Evolutionary conservation across 2,888 invertebrate species (phyloP).

Genomic region (Leptothorax acervorum): DNA sequence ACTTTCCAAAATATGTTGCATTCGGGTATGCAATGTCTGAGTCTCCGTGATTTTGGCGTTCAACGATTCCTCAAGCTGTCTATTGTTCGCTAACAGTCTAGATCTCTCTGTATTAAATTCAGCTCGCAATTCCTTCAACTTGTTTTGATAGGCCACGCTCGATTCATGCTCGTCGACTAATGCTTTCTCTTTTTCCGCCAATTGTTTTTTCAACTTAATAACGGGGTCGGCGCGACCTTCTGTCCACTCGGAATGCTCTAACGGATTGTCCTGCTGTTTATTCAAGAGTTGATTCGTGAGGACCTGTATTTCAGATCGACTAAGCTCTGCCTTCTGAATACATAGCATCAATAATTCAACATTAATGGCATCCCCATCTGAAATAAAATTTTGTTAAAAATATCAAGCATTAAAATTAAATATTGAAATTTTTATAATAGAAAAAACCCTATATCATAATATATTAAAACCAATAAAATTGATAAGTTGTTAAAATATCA

Average conservation of each 20-base stretch:
- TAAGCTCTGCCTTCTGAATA: conserved; percentile 93
- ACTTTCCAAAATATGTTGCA: conserved; percentile 88
- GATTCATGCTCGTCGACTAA: conserved; percentile 92
- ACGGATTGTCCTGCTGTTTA: conserved; percentile 92
- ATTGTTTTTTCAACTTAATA: conserved; percentile 94
- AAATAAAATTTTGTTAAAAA: conserved; percentile 45
- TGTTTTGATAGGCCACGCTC: conserved; percentile 91
- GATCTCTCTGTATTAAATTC: conserved; percentile 90
- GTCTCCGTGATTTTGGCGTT: conserved; percentile 87
- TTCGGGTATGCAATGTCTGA: conserved; percentile 88
- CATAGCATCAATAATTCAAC: conserved; percentile 90
- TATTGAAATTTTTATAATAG: conserved; percentile 21
- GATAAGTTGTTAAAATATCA: background rate
- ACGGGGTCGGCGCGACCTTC: conserved; percentile 95
- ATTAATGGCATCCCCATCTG: conserved; percentile 90
- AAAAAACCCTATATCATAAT: background rate
- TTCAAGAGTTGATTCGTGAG: conserved; percentile 95
- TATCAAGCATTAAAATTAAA: background rate
- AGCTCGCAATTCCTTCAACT: conserved; percentile 92
- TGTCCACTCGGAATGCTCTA: conserved; percentile 93
- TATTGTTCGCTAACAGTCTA: conserved; percentile 86
- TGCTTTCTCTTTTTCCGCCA: conserved; percentile 94
- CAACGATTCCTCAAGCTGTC: conserved; percentile 88
- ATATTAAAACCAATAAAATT: background rate
- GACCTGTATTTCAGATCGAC: conserved; percentile 95